Conservation (phyloP, 53 echinoderm and acorn worm species). For the Mesocentrotus franciscanus region DNA sequence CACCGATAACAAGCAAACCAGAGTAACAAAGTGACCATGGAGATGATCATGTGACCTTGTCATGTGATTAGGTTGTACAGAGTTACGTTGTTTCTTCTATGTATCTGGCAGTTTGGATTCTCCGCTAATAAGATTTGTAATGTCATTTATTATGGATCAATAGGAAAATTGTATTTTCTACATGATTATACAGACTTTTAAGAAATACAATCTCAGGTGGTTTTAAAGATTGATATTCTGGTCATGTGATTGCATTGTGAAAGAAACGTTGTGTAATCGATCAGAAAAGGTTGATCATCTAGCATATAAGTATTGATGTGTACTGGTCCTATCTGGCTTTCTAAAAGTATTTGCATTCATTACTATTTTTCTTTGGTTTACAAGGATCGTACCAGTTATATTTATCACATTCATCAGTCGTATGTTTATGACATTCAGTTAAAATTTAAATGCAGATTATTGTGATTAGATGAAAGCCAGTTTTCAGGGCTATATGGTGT, state of each 20-base stretch:
- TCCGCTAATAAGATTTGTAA: neutral
- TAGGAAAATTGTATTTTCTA: neutral
- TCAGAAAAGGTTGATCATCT: no score
- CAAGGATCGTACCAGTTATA: neutral
- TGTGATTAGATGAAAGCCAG: neutral
- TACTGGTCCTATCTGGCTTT: no score
- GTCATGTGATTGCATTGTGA: no score
- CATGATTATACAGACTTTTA: no score
- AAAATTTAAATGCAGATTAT: neutral
- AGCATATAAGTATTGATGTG: no score
- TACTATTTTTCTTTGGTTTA: neutral
- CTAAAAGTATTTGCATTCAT: no score
- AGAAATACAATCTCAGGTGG: no score
- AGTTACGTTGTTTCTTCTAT: neutral
- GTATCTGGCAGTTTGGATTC: neutral
- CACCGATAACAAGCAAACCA: conserved; percentile 6
- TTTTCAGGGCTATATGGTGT: neutral
- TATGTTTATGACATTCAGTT: neutral
- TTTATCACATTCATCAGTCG: neutral
- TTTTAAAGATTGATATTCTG: no score
- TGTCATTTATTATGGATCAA: neutral
- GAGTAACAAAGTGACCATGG: neutral
- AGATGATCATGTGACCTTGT: conserved; percentile 16
- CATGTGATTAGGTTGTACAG: neutral
- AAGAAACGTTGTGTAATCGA: no score